A percentile compares a stretch with the other conserved stretches of the same genome.
Evolutionary conservation across 2,888 invertebrate genomes (phyloP).

Genomic region (Boloria euphrosyne): DNA sequence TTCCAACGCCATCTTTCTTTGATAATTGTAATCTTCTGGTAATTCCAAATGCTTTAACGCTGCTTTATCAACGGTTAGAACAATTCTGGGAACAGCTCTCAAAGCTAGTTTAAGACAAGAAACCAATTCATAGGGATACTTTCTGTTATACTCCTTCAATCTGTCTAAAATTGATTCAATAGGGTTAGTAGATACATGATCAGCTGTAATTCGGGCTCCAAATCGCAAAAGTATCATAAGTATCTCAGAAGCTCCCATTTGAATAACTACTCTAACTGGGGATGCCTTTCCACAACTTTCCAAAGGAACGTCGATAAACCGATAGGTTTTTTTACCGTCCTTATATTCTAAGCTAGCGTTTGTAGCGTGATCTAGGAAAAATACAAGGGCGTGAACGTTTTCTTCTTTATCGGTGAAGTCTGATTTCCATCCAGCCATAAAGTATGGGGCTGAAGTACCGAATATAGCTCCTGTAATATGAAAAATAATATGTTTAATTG

Average conservation of each 20-base stretch:
- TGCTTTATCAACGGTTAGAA: conserved; percentile 70
- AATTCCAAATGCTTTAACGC: conserved; percentile 60
- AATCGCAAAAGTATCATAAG: conserved; percentile 87
- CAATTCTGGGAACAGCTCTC: conserved; percentile 84
- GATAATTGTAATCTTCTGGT: conserved; percentile 72
- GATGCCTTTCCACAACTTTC: conserved; percentile 90
- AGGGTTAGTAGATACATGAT: conserved; percentile 83
- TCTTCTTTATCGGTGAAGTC: conserved; percentile 91
- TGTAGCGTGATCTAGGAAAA: conserved; percentile 89
- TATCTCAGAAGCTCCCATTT: conserved; percentile 89
- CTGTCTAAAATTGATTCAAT: conserved; percentile 85
- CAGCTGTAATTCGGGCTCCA: conserved; percentile 84
- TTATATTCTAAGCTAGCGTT: conserved; percentile 83
- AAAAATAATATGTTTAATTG: not conserved
- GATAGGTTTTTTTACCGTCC: conserved; percentile 60
- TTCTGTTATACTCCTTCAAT: conserved; percentile 83
- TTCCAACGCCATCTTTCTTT: conserved; percentile 66
- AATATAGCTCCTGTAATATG: conserved; percentile 88
- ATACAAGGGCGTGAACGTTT: conserved; percentile 88
- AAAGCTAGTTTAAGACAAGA: conserved; percentile 86
- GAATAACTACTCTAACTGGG: conserved; percentile 88
- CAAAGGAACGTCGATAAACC: conserved; percentile 91
- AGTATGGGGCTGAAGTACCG: conserved; percentile 90
- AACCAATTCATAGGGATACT: conserved; percentile 87
- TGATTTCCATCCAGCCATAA: conserved; percentile 93